Evolutionary conservation across 2,888 invertebrate species (phyloP).

Genomic region (Polydrusus tereticollis): DNA sequence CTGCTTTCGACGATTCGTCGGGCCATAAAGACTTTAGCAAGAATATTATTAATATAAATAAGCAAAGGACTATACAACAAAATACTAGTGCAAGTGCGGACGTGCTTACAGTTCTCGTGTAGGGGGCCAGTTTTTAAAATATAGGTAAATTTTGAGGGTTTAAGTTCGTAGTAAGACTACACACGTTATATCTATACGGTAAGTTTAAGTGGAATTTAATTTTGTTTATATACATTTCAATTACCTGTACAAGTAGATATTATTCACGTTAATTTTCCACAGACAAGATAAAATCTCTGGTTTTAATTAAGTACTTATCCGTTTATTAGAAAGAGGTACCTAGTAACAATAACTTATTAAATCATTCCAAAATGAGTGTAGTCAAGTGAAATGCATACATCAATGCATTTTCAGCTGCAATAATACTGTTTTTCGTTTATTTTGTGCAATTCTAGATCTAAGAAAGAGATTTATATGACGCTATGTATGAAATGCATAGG

Average conservation of each 20-base stretch:
- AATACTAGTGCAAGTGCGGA: slow-evolving; percentile 65
- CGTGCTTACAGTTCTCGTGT: slow-evolving; percentile 72
- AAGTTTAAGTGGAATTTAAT: background rate
- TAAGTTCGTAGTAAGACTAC: slow-evolving; percentile 18
- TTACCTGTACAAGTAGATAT: no score
- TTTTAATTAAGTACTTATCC: no score
- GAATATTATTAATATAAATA: slow-evolving; percentile 75
- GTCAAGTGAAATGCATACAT: slow-evolving; percentile 7
- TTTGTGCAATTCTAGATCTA: slow-evolving; percentile 51
- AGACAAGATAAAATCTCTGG: no score
- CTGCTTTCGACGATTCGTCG: slow-evolving; percentile 71
- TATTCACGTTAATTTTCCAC: no score
- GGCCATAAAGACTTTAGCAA: slow-evolving; percentile 82
- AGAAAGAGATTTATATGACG: slow-evolving; percentile 16
- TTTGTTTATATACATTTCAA: no score
- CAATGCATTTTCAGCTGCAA: background rate
- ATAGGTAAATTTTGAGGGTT: slow-evolving; percentile 21
- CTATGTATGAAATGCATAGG: background rate
- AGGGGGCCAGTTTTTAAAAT: slow-evolving; percentile 61
- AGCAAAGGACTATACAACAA: slow-evolving; percentile 66
- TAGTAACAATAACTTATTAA: background rate
- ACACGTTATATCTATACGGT: background rate
- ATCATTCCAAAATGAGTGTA: slow-evolving; percentile 4
- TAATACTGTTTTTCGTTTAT: slow-evolving; percentile 12
- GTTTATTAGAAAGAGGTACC: no score